Evolutionary conservation across 2,888 invertebrate genomes (phyloP).

Genomic region (Silvanus unidentatus): DNA sequence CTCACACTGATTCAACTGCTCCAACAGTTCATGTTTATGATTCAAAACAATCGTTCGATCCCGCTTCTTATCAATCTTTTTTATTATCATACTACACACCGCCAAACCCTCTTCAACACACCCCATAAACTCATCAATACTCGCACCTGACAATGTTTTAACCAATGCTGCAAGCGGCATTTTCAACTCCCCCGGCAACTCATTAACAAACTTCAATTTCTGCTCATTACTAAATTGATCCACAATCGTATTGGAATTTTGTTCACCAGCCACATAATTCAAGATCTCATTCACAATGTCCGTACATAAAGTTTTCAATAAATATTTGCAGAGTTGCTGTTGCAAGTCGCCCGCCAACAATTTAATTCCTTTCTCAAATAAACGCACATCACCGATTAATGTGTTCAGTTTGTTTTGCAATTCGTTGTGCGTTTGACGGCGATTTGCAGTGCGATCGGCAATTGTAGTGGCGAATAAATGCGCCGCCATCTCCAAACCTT

Average conservation of each 20-base stretch:
- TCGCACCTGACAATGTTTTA: slow-evolving; percentile 61
- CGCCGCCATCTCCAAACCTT: slow-evolving; percentile 62
- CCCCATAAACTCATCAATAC: slow-evolving; percentile 72
- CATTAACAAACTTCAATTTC: slow-evolving; percentile 64
- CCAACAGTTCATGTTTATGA: slow-evolving; percentile 74
- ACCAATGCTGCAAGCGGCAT: slow-evolving; percentile 61
- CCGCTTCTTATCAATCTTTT: slow-evolving; percentile 87
- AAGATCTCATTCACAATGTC: slow-evolving; percentile 77
- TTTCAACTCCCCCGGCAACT: slow-evolving; percentile 63
- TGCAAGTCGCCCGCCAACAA: slow-evolving; percentile 59
- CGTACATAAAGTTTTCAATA: slow-evolving; percentile 76
- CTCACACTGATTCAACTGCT: slow-evolving; percentile 66
- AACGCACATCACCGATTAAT: slow-evolving; percentile 65
- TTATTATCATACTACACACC: slow-evolving; percentile 71
- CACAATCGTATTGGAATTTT: slow-evolving; percentile 56
- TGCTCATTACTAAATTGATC: slow-evolving; percentile 61
- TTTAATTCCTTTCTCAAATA: slow-evolving; percentile 76
- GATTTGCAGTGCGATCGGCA: slow-evolving; percentile 61
- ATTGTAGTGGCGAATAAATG: slow-evolving; percentile 68
- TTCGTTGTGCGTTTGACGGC: slow-evolving; percentile 74
- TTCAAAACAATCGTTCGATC: slow-evolving; percentile 69
- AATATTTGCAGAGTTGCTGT: slow-evolving; percentile 68
- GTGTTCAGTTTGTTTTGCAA: slow-evolving; percentile 78
- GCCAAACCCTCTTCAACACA: slow-evolving; percentile 67
- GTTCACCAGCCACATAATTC: slow-evolving; percentile 71